These are phyloP conservation scores for Platycnemis pennipes DNA, from an alignment of 2,888 invertebrate genomes.

Conservation along the genomic window DNA sequence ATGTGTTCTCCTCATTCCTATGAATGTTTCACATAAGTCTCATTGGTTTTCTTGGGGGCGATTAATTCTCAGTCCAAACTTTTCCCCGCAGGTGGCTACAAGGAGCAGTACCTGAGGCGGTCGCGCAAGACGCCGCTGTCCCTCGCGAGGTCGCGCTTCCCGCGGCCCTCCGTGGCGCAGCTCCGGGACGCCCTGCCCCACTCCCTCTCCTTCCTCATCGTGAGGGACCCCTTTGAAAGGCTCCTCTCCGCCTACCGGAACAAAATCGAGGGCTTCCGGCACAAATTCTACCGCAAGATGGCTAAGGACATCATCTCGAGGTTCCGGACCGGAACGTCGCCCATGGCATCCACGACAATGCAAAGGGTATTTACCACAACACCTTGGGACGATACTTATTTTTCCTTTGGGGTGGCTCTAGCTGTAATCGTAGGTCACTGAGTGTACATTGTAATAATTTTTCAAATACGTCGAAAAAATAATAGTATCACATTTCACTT, in stretches of 20 bases:
- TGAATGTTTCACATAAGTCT: no score
- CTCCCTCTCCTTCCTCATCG: constrained; percentile 72
- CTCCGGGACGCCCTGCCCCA: constrained; percentile 71
- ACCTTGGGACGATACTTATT: no score
- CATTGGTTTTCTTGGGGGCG: no score
- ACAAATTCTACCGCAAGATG: constrained; percentile 72
- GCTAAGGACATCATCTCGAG: constrained; percentile 70
- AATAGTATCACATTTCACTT: no score
- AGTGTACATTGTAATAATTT: no score
- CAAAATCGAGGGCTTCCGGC: constrained; percentile 71
- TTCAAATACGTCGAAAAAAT: no score
- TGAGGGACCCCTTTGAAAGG: constrained; percentile 73
- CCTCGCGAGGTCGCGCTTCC: constrained; percentile 72
- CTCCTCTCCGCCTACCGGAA: constrained; percentile 73
- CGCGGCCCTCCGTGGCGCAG: constrained; percentile 71
- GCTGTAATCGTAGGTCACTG: no score
- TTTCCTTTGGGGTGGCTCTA: no score
- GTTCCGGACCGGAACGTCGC: constrained; percentile 14
- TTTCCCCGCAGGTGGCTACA: constrained; percentile 71
- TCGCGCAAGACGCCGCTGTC: constrained; percentile 71
- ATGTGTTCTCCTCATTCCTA: no score
- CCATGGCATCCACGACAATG: not conserved
- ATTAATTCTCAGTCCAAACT: no score
- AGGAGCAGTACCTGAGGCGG: constrained; percentile 70
- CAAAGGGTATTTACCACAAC: not conserved